These are phyloP conservation scores for Amphilophus citrinellus DNA, from an alignment of 2,113 vertebrate genomes.

Conservation along the genomic window DNA sequence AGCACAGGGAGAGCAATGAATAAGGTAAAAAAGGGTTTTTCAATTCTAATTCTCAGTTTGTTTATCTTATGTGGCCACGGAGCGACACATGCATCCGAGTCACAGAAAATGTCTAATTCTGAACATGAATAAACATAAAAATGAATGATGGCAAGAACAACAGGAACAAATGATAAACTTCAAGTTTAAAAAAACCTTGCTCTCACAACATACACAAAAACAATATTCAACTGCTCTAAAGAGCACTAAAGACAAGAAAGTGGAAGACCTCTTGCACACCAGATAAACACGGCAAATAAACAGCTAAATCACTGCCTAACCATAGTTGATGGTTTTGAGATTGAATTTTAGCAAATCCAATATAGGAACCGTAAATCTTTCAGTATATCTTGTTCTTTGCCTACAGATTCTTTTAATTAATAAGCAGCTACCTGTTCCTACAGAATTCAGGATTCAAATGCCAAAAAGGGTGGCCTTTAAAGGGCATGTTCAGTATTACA, in stretches of 20 bases:
- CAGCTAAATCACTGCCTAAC: background rate
- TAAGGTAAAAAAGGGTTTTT: fast-evolving
- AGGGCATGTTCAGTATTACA: background rate
- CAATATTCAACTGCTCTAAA: background rate
- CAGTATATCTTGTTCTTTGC: background rate
- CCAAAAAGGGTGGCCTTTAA: background rate
- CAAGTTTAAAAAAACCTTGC: background rate
- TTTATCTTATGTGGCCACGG: background rate
- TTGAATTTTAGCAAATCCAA: background rate
- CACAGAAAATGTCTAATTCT: background rate
- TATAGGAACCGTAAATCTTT: background rate
- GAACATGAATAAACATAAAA: background rate
- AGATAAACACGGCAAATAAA: background rate
- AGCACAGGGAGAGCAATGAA: background rate
- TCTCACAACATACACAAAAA: background rate
- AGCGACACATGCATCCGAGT: background rate
- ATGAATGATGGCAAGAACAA: background rate
- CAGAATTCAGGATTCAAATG: background rate
- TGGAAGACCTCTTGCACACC: background rate
- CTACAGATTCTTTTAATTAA: background rate
- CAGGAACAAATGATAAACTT: background rate
- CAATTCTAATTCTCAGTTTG: background rate
- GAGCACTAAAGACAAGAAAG: background rate
- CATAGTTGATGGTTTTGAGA: background rate
- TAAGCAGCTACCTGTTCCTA: fast-evolving